Percentiles rank a stretch among this genome's conserved stretches.
Conservation (phyloP, 2,797 vertebrate genomes). For the Salarias fasciatus region DNA sequence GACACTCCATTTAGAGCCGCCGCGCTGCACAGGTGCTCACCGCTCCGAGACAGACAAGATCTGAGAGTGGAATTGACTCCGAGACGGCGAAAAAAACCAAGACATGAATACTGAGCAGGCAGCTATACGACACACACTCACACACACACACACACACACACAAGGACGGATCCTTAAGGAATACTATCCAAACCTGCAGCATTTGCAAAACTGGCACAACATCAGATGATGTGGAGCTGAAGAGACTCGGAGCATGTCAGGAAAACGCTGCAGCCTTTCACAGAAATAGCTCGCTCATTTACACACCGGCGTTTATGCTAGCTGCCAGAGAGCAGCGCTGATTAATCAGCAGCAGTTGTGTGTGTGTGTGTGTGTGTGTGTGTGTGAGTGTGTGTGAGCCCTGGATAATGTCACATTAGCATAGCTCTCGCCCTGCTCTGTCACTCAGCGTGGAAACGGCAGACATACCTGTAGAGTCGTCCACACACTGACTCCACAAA, state of each 20-base stretch:
- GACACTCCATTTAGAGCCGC: conserved; percentile 42
- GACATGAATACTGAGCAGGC: conserved; percentile 53
- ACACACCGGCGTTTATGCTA: conserved; percentile 6
- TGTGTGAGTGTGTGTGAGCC: no score
- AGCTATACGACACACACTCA: conserved; percentile 5
- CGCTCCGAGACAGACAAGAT: conserved; percentile 50
- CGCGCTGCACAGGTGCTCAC: conserved; percentile 39
- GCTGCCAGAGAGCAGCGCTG: conserved; percentile 27
- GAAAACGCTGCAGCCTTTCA: conserved; percentile 20
- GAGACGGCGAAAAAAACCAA: conserved; percentile 28
- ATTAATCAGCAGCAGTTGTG: conserved; percentile 45
- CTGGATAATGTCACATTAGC: conserved; percentile 69
- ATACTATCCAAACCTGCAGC: conserved; percentile 3
- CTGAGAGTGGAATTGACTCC: conserved; percentile 48
- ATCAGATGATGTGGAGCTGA: conserved; percentile 1
- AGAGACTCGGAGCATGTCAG: background rate
- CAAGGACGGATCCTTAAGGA: conserved; percentile 15
- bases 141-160: no score
- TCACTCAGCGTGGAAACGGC: conserved; percentile 50
- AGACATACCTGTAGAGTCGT: conserved; percentile 49
- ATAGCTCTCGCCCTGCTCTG: conserved; percentile 44
- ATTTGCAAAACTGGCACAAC: conserved; percentile 13
- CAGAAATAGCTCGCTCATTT: conserved; percentile 40
- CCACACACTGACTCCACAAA: conserved; percentile 44
- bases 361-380: no score